Conservation (phyloP, 2,888 invertebrate genomes). For the Fissipunctia ypsillon region DNA sequence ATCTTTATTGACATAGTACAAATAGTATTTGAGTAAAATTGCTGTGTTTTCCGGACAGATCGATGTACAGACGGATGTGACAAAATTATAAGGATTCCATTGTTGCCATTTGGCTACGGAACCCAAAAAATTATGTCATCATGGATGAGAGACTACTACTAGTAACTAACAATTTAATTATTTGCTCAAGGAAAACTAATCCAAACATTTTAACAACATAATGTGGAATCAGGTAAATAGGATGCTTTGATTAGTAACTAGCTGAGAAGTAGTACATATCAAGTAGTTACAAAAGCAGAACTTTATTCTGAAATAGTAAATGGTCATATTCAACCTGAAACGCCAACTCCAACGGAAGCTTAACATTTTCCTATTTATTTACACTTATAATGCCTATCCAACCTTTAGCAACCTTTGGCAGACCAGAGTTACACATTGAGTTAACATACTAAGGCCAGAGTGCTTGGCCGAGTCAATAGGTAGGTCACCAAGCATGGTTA, state of each 20-base stretch:
- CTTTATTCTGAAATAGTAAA: background rate
- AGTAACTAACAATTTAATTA: constrained; percentile 8
- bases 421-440: too few species aligned
- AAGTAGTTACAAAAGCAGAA: background rate
- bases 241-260: background rate
- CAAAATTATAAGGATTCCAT: background rate
- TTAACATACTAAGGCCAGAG: background rate
- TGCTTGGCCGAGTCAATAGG: too few species aligned
- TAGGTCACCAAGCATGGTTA: too few species aligned
- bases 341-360: background rate
- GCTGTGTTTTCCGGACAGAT: background rate
- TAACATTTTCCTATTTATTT: background rate
- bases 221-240: constrained; percentile 6
- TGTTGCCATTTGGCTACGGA: background rate
- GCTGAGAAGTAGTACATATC: background rate
- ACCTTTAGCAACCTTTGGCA: background rate
- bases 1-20: background rate
- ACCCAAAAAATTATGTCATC: background rate
- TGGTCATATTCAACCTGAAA: background rate
- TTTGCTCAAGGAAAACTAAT: background rate
- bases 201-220: background rate
- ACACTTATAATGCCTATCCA: background rate
- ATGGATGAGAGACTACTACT: background rate
- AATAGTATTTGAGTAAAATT: background rate
- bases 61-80: background rate